Conservation (phyloP, 2,797 vertebrate species). For the Tokudaia muenninki region DNA sequence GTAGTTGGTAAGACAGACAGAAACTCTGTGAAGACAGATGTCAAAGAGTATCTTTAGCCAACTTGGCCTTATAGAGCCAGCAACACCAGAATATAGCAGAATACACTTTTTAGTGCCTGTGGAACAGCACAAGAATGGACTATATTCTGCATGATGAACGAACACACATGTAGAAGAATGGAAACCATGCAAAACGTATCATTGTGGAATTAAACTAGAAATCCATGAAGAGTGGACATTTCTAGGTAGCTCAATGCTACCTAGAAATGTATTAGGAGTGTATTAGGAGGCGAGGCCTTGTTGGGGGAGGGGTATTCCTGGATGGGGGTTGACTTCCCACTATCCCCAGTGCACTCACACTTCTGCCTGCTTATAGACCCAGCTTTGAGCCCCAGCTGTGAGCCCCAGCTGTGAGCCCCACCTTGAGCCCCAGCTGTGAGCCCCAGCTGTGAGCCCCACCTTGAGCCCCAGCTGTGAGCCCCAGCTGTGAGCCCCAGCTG, state of each 20-base stretch:
- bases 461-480: neutral
- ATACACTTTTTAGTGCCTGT: neutral
- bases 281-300: neutral
- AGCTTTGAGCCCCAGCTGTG: neutral
- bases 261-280: no score
- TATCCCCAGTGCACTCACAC: neutral
- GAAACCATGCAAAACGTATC: neutral
- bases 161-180: neutral
- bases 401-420: neutral
- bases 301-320: neutral
- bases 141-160: neutral
- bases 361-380: neutral
- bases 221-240: neutral
- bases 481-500: no score
- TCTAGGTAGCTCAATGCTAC: neutral
- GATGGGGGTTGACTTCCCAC: neutral
- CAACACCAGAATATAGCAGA: neutral
- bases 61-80: neutral
- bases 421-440: no score
- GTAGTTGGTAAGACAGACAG: slow-evolving; percentile 1
- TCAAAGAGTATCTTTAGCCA: neutral
- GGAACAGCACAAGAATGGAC: neutral
- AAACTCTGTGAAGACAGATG: neutral
- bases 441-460: neutral
- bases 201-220: slow-evolving; percentile 14